These are phyloP conservation scores for Hydrolagus colliei DNA, from an alignment of 2,797 vertebrate species.

Conservation along the genomic window DNA sequence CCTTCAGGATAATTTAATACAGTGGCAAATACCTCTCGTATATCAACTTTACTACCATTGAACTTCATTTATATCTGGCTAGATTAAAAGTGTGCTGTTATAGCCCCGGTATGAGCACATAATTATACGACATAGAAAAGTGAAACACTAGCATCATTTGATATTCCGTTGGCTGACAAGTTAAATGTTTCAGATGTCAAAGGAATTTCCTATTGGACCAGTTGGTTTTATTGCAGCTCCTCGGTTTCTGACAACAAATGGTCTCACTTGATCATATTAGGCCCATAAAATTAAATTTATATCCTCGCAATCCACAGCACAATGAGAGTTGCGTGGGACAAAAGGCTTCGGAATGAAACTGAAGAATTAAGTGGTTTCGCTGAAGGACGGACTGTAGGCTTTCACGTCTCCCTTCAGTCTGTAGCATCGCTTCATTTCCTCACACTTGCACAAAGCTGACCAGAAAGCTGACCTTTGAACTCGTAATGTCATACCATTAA, in stretches of 20 bases:
- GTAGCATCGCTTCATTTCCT: no score
- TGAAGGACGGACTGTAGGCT: background rate
- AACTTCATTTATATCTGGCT: background rate
- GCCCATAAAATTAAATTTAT: background rate
- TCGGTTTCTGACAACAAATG: no score
- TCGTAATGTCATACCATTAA: background rate
- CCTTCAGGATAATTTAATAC: background rate
- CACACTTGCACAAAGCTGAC: background rate
- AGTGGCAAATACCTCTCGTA: background rate
- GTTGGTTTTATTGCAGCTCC: background rate
- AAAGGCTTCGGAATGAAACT: background rate
- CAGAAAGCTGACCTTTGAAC: background rate
- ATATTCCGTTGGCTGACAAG: background rate
- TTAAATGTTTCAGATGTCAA: slow-evolving; percentile 5
- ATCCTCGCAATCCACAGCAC: background rate
- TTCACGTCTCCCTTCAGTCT: background rate
- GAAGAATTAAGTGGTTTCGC: background rate
- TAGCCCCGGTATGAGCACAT: background rate
- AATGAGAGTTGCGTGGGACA: background rate
- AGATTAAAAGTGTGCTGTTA: background rate
- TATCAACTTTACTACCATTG: no score
- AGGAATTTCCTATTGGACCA: background rate
- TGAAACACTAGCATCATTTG: background rate
- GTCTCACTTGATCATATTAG: no score
- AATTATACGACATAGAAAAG: background rate